Evolutionary conservation across 2,888 invertebrate species (phyloP), one percentile per base, ranked within the genome.

Genomic region (Galeopsomyia nigrocyanea): DNA sequence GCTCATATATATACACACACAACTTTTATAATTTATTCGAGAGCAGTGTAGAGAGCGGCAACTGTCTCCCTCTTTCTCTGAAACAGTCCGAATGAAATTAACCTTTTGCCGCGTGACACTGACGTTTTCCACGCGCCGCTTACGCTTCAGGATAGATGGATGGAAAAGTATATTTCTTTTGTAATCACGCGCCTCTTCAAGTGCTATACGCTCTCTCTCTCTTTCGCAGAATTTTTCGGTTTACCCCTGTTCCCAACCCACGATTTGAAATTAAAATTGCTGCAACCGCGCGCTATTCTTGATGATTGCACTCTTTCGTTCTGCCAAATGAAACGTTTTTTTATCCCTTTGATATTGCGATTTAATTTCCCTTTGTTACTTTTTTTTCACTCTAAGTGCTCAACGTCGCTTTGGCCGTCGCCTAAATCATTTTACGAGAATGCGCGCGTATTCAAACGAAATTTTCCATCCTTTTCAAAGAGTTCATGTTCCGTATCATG

Each of bases 21-120:
- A 69, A 73, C 75, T 73, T 73, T 75, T 73, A 68, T 75, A 73
- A 75, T 75, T 75, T 73, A 75, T 75, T 73, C 75, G 75, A 73
- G 55, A 26, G 55, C 57, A 10, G 39, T 10, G 7, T 1, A 3
- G 64, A 53, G 72, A 60, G 73, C 74, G 21, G 39, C n/a, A 68
- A 72, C 75, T 75, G 73, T 75, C 73, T 75, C 7, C 7, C 5
- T 39, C 39, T 39, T 39, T 39, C 39, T 10, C 75, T 70, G 75
- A 73, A 72, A 58, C 69, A 68, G 73, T 73, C 70, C 55, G 70
- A 75, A 75, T 75, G 70, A 70, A 75, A 75, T 75, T 75, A 75
- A 75, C 72, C 75, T 73, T 70, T 70, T 62, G 69, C 69, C 7
- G 65, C 17, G 16, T 21, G 31, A 49, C 66, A 68, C 71, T 71